Evolutionary conservation across 2,888 invertebrate species (phyloP), one percentile per base, ranked within the genome.

Genomic region (Cryptocheilus praepositus): DNA sequence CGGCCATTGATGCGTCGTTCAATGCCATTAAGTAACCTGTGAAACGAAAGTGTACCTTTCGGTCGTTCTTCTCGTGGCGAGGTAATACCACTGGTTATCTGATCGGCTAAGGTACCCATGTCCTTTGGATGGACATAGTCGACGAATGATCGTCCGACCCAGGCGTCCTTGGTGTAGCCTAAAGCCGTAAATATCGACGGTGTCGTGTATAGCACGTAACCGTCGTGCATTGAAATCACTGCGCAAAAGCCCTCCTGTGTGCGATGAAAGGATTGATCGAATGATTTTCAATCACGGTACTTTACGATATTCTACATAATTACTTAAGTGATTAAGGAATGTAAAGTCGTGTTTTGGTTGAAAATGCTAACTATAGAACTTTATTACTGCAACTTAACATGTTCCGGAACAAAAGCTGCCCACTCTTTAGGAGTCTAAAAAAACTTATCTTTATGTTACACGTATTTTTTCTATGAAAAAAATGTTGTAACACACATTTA

Each of bases 111-210:
- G 0, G 93, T 93, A 61, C 92, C 91, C 68, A 93, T 90, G 82
- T 93, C 93, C 88, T 93, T 94, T 1, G 94, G 93, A 88, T 96
- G 95, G 0, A 97, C 91, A 83, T 96, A 96, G 82, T 97, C 96
- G 63, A 95, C 95, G 82, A 97, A 95, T 0, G 95, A 95, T 60
- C 95, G 91, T 3, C 96, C 96, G 43, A 94, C 89, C 95, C 96
- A 96, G 92, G 95, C 94, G 71, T 95, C 94, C 76, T 93, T 93
- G 0, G 95, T 94, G 83, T 93, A 96, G 0, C 95, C 96, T 59
- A 96, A 90, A 0, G 93, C 91, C 0, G 92, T 88, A 0, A 93
- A 93, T 58, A 96, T 89, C 55, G 92, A 92, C 0, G 93, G 89
- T 0, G 95, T 94, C 11, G 94, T 93, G 81, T 94, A 94, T 79